phyloP scores from a whole-genome alignment of 2,113 vertebrate species.

The Pachypanchax playfairii region DNA sequence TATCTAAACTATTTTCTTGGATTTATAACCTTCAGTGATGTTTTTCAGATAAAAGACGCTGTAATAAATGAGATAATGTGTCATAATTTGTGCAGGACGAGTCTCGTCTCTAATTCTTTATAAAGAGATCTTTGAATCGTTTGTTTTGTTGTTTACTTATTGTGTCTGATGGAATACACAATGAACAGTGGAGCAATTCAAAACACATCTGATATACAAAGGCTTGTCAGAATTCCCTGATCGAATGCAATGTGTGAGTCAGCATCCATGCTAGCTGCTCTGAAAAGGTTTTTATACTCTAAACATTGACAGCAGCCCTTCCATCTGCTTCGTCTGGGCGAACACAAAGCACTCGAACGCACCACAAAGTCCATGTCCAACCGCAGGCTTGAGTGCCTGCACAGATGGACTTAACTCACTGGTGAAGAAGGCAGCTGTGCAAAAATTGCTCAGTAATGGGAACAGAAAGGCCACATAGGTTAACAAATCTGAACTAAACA shows the following conservation, averaged over 20 bases:
- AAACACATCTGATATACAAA: not conserved
- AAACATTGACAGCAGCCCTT: not conserved
- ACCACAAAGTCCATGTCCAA: not conserved
- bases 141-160: slow-evolving; percentile 5
- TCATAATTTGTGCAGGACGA: slow-evolving; percentile 3
- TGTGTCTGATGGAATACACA: slow-evolving; percentile 2
- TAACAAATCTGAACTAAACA: too few relatives aligned
- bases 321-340: not conserved
- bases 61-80: slow-evolving; percentile 18
- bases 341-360: not conserved
- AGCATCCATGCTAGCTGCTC: not conserved
- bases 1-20: not conserved
- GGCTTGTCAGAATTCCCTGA: not conserved
- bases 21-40: not conserved
- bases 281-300: not conserved
- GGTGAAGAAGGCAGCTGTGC: not conserved
- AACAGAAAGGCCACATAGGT: too few relatives aligned
- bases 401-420: not conserved
- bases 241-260: not conserved
- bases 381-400: not conserved
- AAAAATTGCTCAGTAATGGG: too few relatives aligned
- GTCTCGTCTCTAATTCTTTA: slow-evolving; percentile 18
- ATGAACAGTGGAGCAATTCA: not conserved
- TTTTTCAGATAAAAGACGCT: slow-evolving; percentile 23
- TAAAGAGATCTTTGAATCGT: slow-evolving; percentile 15